Evolutionary conservation across 2,797 vertebrate genomes (phyloP).

Genomic region (Octomys mimax): DNA sequence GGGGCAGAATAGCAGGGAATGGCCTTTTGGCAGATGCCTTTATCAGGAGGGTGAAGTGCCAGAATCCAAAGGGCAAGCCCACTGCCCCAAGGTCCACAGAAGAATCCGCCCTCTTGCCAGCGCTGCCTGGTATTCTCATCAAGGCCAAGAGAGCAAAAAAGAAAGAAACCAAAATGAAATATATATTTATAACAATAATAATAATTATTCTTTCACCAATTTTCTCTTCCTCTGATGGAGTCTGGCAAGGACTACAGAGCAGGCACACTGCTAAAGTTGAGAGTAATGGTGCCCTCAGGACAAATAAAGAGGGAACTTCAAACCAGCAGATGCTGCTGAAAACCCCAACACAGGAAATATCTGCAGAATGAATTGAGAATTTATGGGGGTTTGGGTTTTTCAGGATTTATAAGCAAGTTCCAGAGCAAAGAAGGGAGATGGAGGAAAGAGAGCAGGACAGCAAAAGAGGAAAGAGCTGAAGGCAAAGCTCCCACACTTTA

Average conservation of each 20-base stretch:
- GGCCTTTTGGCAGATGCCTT: slow-evolving; percentile 61
- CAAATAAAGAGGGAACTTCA: slow-evolving; percentile 90
- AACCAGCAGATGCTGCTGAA: slow-evolving; percentile 91
- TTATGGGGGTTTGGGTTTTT: slow-evolving; percentile 86
- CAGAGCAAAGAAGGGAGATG: slow-evolving; percentile 77
- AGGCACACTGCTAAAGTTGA: slow-evolving; percentile 88
- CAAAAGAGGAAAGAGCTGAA: slow-evolving; percentile 28
- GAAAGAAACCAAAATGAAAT: slow-evolving; percentile 86
- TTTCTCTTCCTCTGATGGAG: slow-evolving; percentile 87
- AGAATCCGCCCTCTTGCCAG: slow-evolving; percentile 25
- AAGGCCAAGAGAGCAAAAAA: slow-evolving; percentile 66
- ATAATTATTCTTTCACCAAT: slow-evolving; percentile 91
- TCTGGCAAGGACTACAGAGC: slow-evolving; percentile 89
- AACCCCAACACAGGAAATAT: slow-evolving; percentile 90
- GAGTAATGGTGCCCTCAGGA: slow-evolving; percentile 90
- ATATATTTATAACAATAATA: slow-evolving; percentile 89
- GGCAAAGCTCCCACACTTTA: background rate
- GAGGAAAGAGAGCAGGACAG: slow-evolving; percentile 56
- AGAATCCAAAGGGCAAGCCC: slow-evolving; percentile 11
- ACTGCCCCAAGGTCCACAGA: background rate
- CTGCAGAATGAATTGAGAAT: slow-evolving; percentile 88
- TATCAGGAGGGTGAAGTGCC: slow-evolving; percentile 31
- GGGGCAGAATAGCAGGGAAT: slow-evolving; percentile 48
- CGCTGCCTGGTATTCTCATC: slow-evolving; percentile 86
- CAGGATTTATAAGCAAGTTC: slow-evolving; percentile 85